Evolutionary conservation across 2,113 vertebrate species (phyloP).

Genomic region (Pterocles burchelli): DNA sequence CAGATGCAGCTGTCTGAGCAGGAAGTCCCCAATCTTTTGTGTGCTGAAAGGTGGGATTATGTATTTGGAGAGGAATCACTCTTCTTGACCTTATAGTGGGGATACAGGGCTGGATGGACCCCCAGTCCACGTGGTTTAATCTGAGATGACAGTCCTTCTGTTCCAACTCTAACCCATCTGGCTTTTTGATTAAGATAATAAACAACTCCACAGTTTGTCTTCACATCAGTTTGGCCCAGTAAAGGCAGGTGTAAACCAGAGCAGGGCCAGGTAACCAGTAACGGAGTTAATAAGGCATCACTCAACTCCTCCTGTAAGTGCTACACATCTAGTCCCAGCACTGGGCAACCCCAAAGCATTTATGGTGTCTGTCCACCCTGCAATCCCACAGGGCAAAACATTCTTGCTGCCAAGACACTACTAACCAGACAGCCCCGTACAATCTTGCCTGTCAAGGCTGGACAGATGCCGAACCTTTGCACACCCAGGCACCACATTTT

Average conservation of each 20-base stretch:
- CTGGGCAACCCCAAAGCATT: background rate
- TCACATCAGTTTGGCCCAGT: background rate
- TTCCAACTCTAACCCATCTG: background rate
- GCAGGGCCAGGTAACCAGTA: background rate
- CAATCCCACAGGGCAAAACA: background rate
- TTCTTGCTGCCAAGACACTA: background rate
- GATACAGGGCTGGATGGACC: background rate
- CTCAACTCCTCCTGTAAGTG: background rate
- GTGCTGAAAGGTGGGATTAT: background rate
- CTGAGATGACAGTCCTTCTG: background rate
- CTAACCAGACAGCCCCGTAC: background rate
- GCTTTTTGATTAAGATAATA: background rate
- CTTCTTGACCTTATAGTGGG: background rate
- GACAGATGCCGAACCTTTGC: fast-evolving
- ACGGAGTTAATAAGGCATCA: background rate
- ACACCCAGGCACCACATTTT: background rate
- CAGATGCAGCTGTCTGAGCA: background rate
- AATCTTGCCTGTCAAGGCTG: background rate
- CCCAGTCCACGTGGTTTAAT: background rate
- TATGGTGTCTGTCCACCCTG: background rate
- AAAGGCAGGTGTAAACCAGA: background rate
- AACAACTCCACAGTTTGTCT: background rate
- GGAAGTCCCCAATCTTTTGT: background rate
- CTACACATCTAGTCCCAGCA: background rate
- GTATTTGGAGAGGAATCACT: background rate